A percentile compares a stretch with the other conserved stretches of the same genome.
phyloP scores from a whole-genome alignment of 2,888 invertebrate species.

The Diplazon laetatorius region DNA sequence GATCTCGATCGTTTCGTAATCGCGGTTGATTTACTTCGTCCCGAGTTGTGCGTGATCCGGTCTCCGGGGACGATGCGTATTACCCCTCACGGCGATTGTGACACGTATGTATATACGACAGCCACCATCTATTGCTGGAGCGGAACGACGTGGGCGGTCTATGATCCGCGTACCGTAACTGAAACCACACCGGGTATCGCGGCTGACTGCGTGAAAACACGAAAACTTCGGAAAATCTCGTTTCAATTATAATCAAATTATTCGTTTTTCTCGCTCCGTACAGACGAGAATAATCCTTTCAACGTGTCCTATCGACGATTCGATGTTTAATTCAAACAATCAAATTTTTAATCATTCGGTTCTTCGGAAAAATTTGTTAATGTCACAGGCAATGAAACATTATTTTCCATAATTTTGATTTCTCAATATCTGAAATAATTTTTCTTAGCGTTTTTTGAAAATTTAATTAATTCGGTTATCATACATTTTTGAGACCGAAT shows the following conservation, averaged over 20 bases:
- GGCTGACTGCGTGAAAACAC: conserved; percentile 74
- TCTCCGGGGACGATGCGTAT: conserved; percentile 37
- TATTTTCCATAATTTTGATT: background rate
- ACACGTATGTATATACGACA: conserved; percentile 22
- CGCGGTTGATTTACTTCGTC: conserved; percentile 47
- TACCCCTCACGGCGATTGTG: background rate
- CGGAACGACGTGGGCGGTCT: conserved; percentile 63
- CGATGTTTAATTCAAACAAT: conserved; percentile 11
- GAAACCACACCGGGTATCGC: conserved; percentile 68
- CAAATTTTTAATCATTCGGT: background rate
- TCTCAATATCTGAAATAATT: conserved; percentile 26
- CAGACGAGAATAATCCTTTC: conserved; percentile 45
- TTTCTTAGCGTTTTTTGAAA: conserved; percentile 36
- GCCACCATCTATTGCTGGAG: conserved; percentile 64
- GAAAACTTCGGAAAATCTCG: conserved; percentile 71
- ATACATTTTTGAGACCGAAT: background rate
- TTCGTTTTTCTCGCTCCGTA: background rate
- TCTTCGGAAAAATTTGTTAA: background rate
- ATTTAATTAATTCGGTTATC: conserved; percentile 27
- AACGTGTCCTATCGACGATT: conserved; percentile 20
- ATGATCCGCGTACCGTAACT: conserved; percentile 69
- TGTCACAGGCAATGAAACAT: background rate
- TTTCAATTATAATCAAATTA: conserved; percentile 75
- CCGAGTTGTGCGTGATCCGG: conserved; percentile 22
- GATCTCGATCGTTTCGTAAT: conserved; percentile 61